A percentile compares a stretch with the other conserved stretches of the same genome.
Conservation (phyloP, 2,888 invertebrate species). For the Sesia apiformis region DNA sequence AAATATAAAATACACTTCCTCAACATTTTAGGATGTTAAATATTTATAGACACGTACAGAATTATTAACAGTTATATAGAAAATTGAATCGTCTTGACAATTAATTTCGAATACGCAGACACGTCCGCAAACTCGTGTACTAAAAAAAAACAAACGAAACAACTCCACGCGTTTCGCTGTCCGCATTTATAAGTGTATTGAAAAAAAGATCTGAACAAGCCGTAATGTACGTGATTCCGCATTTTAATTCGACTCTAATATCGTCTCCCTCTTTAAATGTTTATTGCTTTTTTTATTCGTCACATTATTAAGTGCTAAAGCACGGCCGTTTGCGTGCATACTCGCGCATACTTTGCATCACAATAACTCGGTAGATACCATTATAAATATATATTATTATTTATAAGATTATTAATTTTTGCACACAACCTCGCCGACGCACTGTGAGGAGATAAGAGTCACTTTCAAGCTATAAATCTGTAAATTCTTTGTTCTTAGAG, state of each 20-base stretch:
- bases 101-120: conserved; percentile 1
- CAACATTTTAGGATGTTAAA: no score
- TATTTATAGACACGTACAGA: no score
- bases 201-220: conserved; percentile 39
- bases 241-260: conserved; percentile 64
- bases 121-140: neutral
- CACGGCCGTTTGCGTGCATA: conserved; percentile 34
- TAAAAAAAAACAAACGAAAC: conserved; percentile 2
- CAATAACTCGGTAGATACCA: conserved; percentile 8
- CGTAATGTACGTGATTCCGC: conserved; percentile 68
- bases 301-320: conserved; percentile 30
- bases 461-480: no score
- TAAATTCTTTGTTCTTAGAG: no score
- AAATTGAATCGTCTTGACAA: conserved; percentile 3
- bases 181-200: conserved; percentile 54
- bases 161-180: conserved; percentile 32
- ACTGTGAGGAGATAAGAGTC: no score
- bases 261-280: conserved; percentile 56
- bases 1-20: no score
- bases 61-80: conserved; percentile 9
- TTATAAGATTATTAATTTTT: no score
- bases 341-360: conserved; percentile 32
- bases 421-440: no score
- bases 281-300: conserved; percentile 36
- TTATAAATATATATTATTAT: no score